Conservation (phyloP, 2,888 invertebrate species). For the Calliopum simillimum region DNA sequence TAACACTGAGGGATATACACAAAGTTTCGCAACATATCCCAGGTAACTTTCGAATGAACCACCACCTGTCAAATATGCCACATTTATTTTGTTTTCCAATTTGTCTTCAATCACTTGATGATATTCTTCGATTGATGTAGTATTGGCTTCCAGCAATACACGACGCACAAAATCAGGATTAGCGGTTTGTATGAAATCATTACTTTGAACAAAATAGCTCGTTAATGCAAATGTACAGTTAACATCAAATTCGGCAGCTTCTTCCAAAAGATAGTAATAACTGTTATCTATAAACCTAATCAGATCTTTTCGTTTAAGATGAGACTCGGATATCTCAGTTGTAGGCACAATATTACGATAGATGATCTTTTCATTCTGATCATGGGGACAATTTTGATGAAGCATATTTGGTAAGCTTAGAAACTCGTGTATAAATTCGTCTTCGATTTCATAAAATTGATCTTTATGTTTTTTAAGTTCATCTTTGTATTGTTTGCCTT, state of each 20-base stretch:
- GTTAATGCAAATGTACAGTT: slow-evolving; percentile 58
- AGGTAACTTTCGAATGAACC: slow-evolving; percentile 80
- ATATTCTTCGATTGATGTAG: slow-evolving; percentile 71
- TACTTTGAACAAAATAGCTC: slow-evolving; percentile 64
- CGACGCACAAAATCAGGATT: slow-evolving; percentile 85
- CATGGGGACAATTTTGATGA: slow-evolving; percentile 73
- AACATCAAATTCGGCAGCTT: slow-evolving; percentile 80
- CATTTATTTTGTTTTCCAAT: slow-evolving; percentile 68
- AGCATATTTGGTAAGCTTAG: slow-evolving; percentile 79
- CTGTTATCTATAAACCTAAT: slow-evolving; percentile 67
- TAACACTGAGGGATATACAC: slow-evolving; percentile 72
- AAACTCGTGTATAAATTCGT: slow-evolving; percentile 73
- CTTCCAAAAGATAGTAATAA: slow-evolving; percentile 74
- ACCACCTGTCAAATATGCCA: slow-evolving; percentile 81
- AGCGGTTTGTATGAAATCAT: slow-evolving; percentile 75
- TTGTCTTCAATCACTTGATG: slow-evolving; percentile 72
- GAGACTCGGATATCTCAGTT: slow-evolving; percentile 54
- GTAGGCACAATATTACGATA: slow-evolving; percentile 51
- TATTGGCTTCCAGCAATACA: slow-evolving; percentile 79
- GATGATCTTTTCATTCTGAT: slow-evolving; percentile 52
- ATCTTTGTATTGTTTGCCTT: slow-evolving; percentile 71
- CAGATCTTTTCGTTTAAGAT: slow-evolving; percentile 58
- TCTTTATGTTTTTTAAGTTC: slow-evolving; percentile 75
- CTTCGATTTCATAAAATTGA: slow-evolving; percentile 79
- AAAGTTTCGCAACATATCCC: slow-evolving; percentile 74